Percentiles rank a stretch among this genome's conserved stretches.
These are phyloP conservation scores for Heliconius melpomene DNA, from an alignment of 1,140 invertebrate genomes.

Conservation along the genomic window DNA sequence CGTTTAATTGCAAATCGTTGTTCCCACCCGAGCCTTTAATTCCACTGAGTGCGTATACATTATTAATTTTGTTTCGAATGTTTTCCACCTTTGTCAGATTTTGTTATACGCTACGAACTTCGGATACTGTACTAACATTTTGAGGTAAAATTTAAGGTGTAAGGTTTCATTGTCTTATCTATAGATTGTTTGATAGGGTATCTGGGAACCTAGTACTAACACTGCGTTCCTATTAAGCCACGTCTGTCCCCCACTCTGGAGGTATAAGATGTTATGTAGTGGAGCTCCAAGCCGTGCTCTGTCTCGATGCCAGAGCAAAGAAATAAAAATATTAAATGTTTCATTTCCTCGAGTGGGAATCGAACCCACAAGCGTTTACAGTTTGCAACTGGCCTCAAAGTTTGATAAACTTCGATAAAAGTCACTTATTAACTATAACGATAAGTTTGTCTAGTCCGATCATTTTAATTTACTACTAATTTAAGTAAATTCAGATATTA, in stretches of 20 bases:
- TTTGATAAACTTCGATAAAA: neutral
- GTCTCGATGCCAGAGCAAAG: neutral
- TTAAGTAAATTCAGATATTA: neutral
- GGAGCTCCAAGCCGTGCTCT: neutral
- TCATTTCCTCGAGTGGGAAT: no score
- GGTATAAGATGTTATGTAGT: neutral
- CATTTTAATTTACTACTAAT: neutral
- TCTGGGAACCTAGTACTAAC: neutral
- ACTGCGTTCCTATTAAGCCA: neutral
- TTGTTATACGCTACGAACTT: slow-evolving; percentile 13
- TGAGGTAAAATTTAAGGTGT: neutral
- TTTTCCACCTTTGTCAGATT: slow-evolving; percentile 20
- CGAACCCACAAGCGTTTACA: no score
- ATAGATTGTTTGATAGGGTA: no score
- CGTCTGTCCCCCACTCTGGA: neutral
- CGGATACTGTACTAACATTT: neutral
- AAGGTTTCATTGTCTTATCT: neutral
- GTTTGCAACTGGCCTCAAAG: neutral
- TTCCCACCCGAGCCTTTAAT: slow-evolving; percentile 19
- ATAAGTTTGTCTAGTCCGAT: neutral
- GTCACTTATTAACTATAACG: neutral
- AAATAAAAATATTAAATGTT: neutral
- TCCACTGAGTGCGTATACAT: slow-evolving; percentile 22
- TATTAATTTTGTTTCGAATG: slow-evolving; percentile 23
- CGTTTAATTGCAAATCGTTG: slow-evolving; percentile 24